These are phyloP conservation scores for Kryptopterus vitreolus DNA, from an alignment of 2,797 vertebrate species.

Conservation along the genomic window DNA sequence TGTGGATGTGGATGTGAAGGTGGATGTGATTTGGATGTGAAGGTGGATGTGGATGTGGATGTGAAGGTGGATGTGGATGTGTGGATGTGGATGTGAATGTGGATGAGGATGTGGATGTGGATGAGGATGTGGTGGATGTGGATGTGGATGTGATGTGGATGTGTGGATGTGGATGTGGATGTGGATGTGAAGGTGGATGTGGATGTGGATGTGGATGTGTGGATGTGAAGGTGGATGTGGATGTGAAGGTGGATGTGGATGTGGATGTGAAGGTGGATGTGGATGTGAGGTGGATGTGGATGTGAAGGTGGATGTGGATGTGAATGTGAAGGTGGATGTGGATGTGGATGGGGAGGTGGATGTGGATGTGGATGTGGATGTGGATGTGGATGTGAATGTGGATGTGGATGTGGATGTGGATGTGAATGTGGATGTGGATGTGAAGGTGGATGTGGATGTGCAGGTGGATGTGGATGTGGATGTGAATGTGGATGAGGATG, in stretches of 20 bases:
- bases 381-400: conserved; percentile 17
- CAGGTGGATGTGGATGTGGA: conserved; percentile 21
- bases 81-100: conserved; percentile 18
- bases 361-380: conserved; percentile 22
- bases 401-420: conserved; percentile 23
- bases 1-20: conserved; percentile 18
- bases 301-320: conserved; percentile 17
- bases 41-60: conserved; percentile 20
- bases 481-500: conserved; percentile 18
- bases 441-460: conserved; percentile 25
- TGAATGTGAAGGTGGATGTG: conserved; percentile 26
- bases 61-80: no score
- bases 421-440: conserved; percentile 15
- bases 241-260: conserved; percentile 22
- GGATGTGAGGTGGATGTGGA: conserved; percentile 21
- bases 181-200: conserved; percentile 19
- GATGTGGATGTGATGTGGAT: no score
- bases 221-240: conserved; percentile 17
- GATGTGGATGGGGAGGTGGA: no score
- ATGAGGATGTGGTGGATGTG: conserved; percentile 27
- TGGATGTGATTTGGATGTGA: no score
- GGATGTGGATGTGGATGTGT: conserved; percentile 23
- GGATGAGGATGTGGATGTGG: conserved; percentile 20
- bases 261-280: conserved; percentile 23
- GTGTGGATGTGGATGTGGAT: conserved; percentile 19